Percentiles rank a stretch among this genome's conserved stretches.
These are phyloP conservation scores for Limonius californicus DNA, from an alignment of 1,140 invertebrate genomes.

Conservation along the genomic window DNA sequence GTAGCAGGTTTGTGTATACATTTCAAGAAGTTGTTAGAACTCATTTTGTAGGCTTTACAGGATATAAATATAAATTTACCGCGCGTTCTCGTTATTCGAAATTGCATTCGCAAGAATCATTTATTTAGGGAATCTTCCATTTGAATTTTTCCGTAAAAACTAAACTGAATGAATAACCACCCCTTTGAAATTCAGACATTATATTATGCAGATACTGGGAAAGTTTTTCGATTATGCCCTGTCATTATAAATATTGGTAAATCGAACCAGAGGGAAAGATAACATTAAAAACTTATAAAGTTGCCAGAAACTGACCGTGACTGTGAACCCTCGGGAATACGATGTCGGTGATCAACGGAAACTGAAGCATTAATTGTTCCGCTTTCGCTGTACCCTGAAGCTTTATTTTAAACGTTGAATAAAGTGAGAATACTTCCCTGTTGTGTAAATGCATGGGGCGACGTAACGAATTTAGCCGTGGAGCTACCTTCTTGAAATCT, in stretches of 20 bases:
- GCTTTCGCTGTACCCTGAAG: background rate
- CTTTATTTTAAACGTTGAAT: background rate
- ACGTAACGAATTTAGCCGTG: background rate
- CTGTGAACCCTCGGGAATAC: constrained; percentile 12
- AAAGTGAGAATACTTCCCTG: background rate
- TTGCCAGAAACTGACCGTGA: constrained; percentile 23
- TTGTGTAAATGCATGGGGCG: background rate
- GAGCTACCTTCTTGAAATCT: background rate
- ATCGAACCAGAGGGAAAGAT: constrained; percentile 32
- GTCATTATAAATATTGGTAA: constrained; percentile 30
- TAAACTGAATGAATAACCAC: too few species aligned
- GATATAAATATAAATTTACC: too few species aligned
- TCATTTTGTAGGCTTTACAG: too few species aligned
- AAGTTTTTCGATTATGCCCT: constrained; percentile 29
- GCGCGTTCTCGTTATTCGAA: too few species aligned
- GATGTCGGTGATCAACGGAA: constrained; percentile 20
- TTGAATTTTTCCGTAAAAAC: too few species aligned
- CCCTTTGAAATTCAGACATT: too few species aligned
- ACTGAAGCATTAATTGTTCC: constrained; percentile 23
- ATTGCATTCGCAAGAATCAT: too few species aligned
- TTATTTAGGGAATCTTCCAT: too few species aligned
- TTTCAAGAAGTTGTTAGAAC: too few species aligned
- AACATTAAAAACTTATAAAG: constrained; percentile 30
- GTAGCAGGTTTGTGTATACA: too few species aligned
- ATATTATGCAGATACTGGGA: constrained; percentile 4